These are phyloP conservation scores for Clanis bilineata DNA, from an alignment of 2,888 invertebrate species.

Conservation along the genomic window DNA sequence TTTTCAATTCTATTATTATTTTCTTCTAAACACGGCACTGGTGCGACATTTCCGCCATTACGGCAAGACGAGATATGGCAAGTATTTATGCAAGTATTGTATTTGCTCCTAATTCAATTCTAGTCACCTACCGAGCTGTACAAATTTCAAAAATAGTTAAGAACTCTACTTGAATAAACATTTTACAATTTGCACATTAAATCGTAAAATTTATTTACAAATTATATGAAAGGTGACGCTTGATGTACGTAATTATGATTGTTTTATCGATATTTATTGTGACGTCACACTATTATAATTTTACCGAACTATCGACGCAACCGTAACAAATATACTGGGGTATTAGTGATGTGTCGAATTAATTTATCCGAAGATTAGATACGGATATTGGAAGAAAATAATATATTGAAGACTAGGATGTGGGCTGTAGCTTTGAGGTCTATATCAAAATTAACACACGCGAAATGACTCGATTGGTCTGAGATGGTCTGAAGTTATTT, in stretches of 20 bases:
- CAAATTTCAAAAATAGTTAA: slow-evolving; percentile 6
- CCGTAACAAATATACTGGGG: neutral
- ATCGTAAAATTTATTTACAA: slow-evolving; percentile 1
- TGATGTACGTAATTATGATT: neutral
- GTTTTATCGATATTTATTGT: slow-evolving; percentile 2
- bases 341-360: neutral
- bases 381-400: neutral
- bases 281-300: neutral
- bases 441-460: no score
- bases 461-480: no score
- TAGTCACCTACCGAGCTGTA: neutral
- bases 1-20: no score
- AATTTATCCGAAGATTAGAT: neutral
- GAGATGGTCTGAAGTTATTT: no score
- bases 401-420: neutral
- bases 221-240: neutral
- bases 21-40: neutral
- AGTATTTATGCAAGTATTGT: neutral
- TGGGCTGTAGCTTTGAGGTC: no score
- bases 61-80: slow-evolving; percentile 6
- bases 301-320: neutral
- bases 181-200: neutral
- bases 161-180: neutral
- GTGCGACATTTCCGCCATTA: neutral
- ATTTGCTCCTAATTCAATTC: neutral